A percentile compares a stretch with the other conserved stretches of the same genome.
These are phyloP conservation scores for Tolypeutes matacus DNA, from an alignment of 2,797 vertebrate species.

Conservation along the genomic window DNA sequence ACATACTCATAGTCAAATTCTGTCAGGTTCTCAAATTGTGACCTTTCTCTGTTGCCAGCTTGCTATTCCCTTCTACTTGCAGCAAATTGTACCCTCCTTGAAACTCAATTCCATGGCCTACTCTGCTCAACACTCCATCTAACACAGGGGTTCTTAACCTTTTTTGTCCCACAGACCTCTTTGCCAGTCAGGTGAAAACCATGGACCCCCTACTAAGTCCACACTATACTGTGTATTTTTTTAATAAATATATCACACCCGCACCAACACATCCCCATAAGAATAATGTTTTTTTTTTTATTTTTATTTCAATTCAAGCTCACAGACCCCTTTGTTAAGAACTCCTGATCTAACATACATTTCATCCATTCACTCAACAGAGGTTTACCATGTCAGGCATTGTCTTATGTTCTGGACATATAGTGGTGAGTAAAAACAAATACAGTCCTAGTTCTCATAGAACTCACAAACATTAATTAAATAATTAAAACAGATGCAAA, in stretches of 20 bases:
- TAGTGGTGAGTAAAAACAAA: background rate
- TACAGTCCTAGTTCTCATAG: background rate
- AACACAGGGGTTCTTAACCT: background rate
- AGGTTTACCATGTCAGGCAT: background rate
- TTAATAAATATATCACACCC: no score
- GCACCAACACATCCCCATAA: no score
- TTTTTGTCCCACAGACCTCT: no score
- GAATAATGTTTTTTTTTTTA: no score
- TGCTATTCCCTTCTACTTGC: background rate
- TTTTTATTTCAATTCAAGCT: no score
- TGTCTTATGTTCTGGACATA: background rate
- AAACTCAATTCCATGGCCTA: background rate
- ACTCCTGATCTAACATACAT: background rate
- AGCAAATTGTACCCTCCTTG: background rate
- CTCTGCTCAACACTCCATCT: background rate
- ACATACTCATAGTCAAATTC: background rate
- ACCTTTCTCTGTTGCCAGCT: background rate
- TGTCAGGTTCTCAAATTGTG: background rate
- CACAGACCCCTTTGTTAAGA: no score
- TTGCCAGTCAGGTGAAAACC: no score
- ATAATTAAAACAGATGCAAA: conserved; percentile 18
- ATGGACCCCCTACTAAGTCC: no score
- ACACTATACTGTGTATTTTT: no score
- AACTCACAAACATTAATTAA: background rate
- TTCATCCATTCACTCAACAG: background rate